Conservation (phyloP, 2,113 vertebrate genomes). For the Vireo altiloquus region DNA sequence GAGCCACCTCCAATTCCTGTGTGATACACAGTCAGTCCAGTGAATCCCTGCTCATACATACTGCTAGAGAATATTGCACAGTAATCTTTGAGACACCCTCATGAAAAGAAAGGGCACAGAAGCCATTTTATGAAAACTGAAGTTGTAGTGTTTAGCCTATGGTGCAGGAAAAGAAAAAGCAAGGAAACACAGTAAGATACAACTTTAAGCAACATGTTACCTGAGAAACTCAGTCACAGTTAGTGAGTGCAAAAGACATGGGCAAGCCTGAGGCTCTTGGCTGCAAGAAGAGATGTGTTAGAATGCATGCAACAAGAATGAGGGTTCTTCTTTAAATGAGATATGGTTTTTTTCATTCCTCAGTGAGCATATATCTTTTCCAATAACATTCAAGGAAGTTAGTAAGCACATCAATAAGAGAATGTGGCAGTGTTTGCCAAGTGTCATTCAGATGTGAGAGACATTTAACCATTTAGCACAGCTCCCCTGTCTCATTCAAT, state of each 20-base stretch:
- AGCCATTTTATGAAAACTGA: neutral
- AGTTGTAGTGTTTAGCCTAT: neutral
- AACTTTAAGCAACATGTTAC: neutral
- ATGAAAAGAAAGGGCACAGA: neutral
- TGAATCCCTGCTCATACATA: neutral
- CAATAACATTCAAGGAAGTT: constrained; percentile 1
- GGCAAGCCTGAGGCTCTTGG: neutral
- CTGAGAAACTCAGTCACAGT: neutral
- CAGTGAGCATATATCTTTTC: neutral
- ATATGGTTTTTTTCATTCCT: neutral
- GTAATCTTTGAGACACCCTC: neutral
- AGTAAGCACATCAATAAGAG: constrained; percentile 8
- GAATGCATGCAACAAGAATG: neutral
- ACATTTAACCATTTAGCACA: constrained; percentile 18
- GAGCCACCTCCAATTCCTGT: neutral
- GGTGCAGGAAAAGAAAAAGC: neutral
- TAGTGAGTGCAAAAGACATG: neutral
- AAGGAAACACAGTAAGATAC: neutral
- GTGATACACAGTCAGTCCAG: neutral
- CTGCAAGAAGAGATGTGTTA: neutral
- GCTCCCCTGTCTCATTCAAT: neutral
- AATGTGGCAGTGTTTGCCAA: neutral
- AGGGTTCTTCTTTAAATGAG: neutral
- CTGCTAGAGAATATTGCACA: neutral
- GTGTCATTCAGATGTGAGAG: neutral